phyloP scores from a whole-genome alignment of 92 coral and sea anemone genomes.

The Actinernus sp. region DNA sequence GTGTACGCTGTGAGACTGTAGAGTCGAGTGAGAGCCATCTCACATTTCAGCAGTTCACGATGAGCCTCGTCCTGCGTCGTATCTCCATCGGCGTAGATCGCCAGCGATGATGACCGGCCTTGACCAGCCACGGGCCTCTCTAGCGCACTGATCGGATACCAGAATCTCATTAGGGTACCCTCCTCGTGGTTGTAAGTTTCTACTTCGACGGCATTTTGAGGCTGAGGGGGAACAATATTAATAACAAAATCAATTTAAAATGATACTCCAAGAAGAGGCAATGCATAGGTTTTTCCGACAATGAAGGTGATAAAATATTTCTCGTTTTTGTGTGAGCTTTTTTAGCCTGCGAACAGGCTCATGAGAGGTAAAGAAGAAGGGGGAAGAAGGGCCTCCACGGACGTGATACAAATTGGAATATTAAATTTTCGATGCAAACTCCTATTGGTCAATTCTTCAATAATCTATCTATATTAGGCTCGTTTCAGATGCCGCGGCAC shows the following conservation, averaged over 20 bases:
- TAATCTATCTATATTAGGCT: no score
- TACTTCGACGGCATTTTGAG: slow-evolving; percentile 79
- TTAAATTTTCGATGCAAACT: no score
- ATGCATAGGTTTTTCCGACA: background rate
- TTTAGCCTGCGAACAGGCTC: background rate
- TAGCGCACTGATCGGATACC: slow-evolving; percentile 89
- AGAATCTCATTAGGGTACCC: slow-evolving; percentile 90
- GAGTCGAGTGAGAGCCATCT: slow-evolving; percentile 70
- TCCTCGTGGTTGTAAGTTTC: slow-evolving; percentile 96
- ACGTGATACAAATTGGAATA: no score
- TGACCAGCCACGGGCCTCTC: slow-evolving; percentile 82
- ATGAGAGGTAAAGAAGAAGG: no score
- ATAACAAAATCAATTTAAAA: background rate
- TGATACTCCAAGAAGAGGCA: background rate
- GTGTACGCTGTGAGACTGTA: slow-evolving; percentile 75
- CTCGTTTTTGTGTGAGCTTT: no score
- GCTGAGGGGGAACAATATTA: slow-evolving; percentile 14
- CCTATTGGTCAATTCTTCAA: no score
- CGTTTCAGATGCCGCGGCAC: no score
- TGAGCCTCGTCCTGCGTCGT: slow-evolving; percentile 74
- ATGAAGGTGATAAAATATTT: background rate
- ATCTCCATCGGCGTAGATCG: background rate
- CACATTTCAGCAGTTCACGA: slow-evolving; percentile 78
- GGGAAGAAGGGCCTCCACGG: no score
- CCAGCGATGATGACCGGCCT: slow-evolving; percentile 81